These are phyloP conservation scores for Polyommatus iphigenia DNA, from an alignment of 2,888 invertebrate genomes.

Conservation along the genomic window DNA sequence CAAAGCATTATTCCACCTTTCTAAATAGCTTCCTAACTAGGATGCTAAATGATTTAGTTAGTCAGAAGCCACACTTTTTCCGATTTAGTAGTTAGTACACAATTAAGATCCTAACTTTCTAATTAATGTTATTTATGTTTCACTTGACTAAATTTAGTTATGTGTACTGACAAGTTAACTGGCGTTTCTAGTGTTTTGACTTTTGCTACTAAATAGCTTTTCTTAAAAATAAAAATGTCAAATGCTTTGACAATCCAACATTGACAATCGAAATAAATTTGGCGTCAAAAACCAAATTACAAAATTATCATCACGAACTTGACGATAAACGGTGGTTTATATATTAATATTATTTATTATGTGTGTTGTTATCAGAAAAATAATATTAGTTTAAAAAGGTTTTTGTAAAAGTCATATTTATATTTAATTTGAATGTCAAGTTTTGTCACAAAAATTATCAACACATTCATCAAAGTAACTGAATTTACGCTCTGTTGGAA, in stretches of 20 bases:
- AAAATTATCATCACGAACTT: neutral
- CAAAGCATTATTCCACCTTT: too few species aligned
- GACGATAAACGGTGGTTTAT: neutral
- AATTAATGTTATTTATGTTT: too few species aligned
- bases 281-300: slow-evolving; percentile 3
- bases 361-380: neutral
- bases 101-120: too few species aligned
- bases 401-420: neutral
- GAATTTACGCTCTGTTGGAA: neutral
- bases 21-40: too few species aligned
- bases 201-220: too few species aligned
- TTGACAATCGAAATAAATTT: neutral
- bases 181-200: too few species aligned
- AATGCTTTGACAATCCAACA: neutral
- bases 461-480: neutral
- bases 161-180: too few species aligned
- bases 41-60: too few species aligned
- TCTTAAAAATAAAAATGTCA: too few species aligned
- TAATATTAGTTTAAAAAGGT: neutral
- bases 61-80: too few species aligned
- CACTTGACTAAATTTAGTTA: too few species aligned
- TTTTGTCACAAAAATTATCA: neutral
- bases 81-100: too few species aligned
- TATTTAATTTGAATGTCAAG: neutral
- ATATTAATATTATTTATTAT: neutral